phyloP scores from a whole-genome alignment of 2,113 vertebrate species.

The Ictalurus punctatus region DNA sequence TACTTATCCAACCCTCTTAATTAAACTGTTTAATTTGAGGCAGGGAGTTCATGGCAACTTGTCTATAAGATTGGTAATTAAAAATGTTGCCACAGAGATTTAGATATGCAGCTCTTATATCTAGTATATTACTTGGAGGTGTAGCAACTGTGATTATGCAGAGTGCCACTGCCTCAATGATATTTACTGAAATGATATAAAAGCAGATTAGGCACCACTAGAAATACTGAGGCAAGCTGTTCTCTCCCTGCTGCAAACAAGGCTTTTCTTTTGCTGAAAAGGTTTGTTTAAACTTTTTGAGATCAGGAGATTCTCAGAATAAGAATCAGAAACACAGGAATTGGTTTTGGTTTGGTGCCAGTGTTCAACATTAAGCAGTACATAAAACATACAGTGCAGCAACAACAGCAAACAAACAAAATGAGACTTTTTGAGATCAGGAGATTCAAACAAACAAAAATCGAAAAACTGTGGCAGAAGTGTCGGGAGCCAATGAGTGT shows the following conservation, averaged over 20 bases:
- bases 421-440: background rate
- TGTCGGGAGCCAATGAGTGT: conserved; percentile 18
- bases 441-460: background rate
- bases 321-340: background rate
- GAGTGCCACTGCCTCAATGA: background rate
- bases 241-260: conserved; percentile 55
- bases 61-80: background rate
- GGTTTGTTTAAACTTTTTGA: conserved; percentile 58
- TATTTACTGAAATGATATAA: background rate
- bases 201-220: conserved; percentile 15
- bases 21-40: background rate
- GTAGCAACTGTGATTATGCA: background rate
- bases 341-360: background rate
- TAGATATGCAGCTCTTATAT: background rate
- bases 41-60: background rate
- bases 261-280: conserved; percentile 57
- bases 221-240: conserved; percentile 48
- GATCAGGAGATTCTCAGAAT: background rate
- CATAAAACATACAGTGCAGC: background rate
- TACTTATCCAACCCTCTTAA: background rate
- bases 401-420: background rate
- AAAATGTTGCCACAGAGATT: background rate
- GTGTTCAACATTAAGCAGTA: background rate
- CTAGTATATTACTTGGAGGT: background rate
- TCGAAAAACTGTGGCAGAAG: background rate